phyloP scores from a whole-genome alignment of 2,797 vertebrate species.

The Psittacula echo region DNA sequence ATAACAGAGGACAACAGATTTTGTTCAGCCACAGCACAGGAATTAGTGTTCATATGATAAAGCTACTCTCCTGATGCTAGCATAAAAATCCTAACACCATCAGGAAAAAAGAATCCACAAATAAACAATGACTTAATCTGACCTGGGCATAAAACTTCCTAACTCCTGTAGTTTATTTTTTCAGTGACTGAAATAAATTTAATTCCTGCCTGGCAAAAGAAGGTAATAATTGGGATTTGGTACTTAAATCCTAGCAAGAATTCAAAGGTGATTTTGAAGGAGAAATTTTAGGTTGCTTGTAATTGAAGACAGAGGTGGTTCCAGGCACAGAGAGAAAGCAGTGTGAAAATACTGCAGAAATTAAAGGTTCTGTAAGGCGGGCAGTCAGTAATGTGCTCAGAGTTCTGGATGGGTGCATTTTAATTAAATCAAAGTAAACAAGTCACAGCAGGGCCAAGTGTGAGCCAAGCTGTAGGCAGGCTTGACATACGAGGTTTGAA shows the following conservation, averaged over 20 bases:
- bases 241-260: neutral
- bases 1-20: neutral
- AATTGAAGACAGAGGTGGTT: constrained; percentile 4
- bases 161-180: neutral
- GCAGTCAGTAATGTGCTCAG: neutral
- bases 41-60: neutral
- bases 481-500: constrained; percentile 6
- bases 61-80: neutral
- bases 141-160: neutral
- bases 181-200: neutral
- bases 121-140: neutral
- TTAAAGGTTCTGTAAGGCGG: neutral
- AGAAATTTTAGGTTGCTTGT: neutral
- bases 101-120: neutral
- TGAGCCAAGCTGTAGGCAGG: constrained; percentile 37
- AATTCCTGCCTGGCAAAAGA: neutral
- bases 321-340: neutral
- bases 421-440: constrained; percentile 71
- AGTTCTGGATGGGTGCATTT: constrained; percentile 63
- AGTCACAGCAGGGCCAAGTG: constrained; percentile 29
- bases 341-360: constrained; percentile 17
- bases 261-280: neutral
- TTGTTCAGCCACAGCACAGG: neutral
- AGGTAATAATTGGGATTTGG: neutral
- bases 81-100: neutral